phyloP scores from a whole-genome alignment of 2,888 invertebrate genomes.

The Siphonodentalium dalli region DNA sequence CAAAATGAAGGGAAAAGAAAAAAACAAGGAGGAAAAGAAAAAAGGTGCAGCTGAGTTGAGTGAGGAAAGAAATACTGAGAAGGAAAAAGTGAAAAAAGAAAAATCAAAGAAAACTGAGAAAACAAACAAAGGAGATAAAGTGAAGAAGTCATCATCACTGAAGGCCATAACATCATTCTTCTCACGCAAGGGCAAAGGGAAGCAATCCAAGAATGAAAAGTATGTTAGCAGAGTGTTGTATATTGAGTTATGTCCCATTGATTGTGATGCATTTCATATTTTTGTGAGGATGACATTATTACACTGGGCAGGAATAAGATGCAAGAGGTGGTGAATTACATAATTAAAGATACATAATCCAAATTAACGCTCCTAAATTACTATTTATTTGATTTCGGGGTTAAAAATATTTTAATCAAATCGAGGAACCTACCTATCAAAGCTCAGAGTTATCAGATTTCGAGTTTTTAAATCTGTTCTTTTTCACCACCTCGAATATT shows the following conservation, averaged over 20 bases:
- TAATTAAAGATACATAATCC: too few species aligned
- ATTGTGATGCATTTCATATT: not conserved
- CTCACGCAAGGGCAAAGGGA: constrained; percentile 31
- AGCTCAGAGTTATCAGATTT: too few species aligned
- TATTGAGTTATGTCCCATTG: not conserved
- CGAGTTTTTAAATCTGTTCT: too few species aligned
- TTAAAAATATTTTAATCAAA: too few species aligned
- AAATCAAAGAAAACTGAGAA: constrained; percentile 2
- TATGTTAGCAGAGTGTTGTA: constrained; percentile 16
- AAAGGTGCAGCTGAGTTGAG: constrained; percentile 9
- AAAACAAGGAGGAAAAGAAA: constrained; percentile 16
- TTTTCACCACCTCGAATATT: too few species aligned
- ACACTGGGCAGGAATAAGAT: not conserved
- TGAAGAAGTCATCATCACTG: constrained; percentile 39
- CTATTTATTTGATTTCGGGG: too few species aligned
- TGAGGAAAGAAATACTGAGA: not conserved
- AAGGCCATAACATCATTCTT: constrained; percentile 35
- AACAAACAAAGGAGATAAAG: not conserved
- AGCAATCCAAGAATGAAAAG: constrained; percentile 24
- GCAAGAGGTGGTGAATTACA: too few species aligned
- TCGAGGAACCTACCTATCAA: too few species aligned
- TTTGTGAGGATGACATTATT: not conserved
- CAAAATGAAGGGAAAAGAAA: not conserved
- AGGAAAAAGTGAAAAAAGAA: not conserved
- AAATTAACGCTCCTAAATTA: too few species aligned